Evolutionary conservation across 2,113 vertebrate genomes (phyloP).

Genomic region (Stegostoma tigrinum): DNA sequence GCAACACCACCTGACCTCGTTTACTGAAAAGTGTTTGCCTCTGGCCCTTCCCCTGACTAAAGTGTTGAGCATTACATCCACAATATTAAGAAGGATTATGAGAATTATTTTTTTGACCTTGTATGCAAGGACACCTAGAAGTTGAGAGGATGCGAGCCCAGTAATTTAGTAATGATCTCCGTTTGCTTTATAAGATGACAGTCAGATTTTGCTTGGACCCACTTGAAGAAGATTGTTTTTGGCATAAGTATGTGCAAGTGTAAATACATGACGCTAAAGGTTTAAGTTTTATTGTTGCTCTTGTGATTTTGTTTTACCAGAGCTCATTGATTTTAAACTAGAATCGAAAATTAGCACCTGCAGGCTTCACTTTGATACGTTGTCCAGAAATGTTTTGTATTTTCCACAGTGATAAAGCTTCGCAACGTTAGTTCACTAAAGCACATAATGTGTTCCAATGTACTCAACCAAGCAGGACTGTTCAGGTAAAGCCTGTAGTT

Average conservation of each 20-base stretch:
- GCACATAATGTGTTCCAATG: neutral
- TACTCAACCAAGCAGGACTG: too few relatives aligned
- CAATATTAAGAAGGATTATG: slow-evolving; percentile 11
- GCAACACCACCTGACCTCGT: neutral
- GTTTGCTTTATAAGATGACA: neutral
- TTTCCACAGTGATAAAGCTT: neutral
- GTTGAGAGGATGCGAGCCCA: neutral
- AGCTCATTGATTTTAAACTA: neutral
- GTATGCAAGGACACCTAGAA: neutral
- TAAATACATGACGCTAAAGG: neutral
- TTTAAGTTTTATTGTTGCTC: neutral
- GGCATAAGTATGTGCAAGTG: neutral
- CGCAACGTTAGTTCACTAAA: neutral
- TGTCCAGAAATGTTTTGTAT: neutral
- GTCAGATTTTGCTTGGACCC: neutral
- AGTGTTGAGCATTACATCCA: neutral
- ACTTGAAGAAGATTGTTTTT: neutral
- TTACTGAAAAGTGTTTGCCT: neutral
- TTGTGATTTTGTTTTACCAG: neutral
- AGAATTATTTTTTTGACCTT: slow-evolving; percentile 33
- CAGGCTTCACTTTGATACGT: too few relatives aligned
- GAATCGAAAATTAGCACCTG: neutral
- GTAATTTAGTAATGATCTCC: neutral
- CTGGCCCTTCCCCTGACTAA: neutral
- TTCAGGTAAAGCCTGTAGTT: too few relatives aligned